Evolutionary conservation across 2,113 vertebrate species (phyloP), one percentile per base, ranked within the genome.

Genomic region (Hassar affinis): DNA sequence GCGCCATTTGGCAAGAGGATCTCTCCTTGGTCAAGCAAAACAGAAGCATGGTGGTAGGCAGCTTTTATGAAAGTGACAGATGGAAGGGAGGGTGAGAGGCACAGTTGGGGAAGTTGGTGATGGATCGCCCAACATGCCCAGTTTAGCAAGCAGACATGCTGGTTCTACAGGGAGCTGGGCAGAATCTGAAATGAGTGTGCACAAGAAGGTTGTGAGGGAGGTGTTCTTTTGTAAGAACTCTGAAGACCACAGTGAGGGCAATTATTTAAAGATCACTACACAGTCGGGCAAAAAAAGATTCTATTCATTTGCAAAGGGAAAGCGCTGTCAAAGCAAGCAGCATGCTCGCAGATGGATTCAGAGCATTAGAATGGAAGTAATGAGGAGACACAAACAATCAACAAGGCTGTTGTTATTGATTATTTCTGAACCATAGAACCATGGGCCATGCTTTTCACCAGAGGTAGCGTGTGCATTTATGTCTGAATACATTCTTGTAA

Each of bases 21-120:
- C 27, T 66, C 27, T 80, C 80, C 88, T 84, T 86, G 82, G 79
- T 87, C 81, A 86, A 90, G 88, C 87, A 87, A 89, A 90, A 87
- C 88, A 87, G 87, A 89, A 90, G 86, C 88, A 87, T 87, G 91
- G 89, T 86, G 89, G 88, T 85, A 87, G 76, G 88, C 85, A 76
- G 78, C 86, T 88, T n/a, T 92, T 91, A 92, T 42, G 90, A 86
- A 90, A 83, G 88, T 94, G 93, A 93, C 92, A 93, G 92, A 93
- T 93, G 91, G 92, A 88, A 90, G 85, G 85, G 90, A 91, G 86
- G 88, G 88, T 82, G 82, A 49, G 80, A 84, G 86, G 90, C 64
- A 80, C 91, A 78, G 86, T 85, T 83, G 88, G 90, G 82, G 83
- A 91, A 88, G 81, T 25, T 83, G 86, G 86, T 93, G 93, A 94